These are phyloP conservation scores for Neopelma chrysocephalum DNA, from an alignment of 2,797 vertebrate species.

Conservation along the genomic window DNA sequence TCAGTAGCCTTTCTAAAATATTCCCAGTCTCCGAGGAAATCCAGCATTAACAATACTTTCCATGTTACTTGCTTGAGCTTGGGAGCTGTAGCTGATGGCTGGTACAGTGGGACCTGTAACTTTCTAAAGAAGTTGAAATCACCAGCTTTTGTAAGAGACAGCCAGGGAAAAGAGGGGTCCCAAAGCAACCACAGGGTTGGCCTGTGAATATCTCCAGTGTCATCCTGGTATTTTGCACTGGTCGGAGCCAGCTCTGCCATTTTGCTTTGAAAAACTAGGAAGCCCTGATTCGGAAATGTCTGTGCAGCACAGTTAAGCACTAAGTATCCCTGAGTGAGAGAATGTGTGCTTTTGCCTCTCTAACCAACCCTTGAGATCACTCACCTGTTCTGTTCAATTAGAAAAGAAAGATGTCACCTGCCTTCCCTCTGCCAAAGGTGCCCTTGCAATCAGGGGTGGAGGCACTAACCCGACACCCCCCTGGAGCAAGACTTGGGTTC, in stretches of 20 bases:
- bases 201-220: background rate
- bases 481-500: background rate
- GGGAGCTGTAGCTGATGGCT: background rate
- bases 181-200: background rate
- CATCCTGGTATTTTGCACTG: background rate
- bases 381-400: slow-evolving; percentile 71
- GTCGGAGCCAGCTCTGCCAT: background rate
- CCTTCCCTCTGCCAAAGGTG: slow-evolving; percentile 40
- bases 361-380: slow-evolving; percentile 52
- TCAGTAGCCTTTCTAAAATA: background rate
- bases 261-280: background rate
- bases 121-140: background rate
- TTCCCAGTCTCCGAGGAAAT: background rate
- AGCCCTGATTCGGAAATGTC: background rate
- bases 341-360: slow-evolving; percentile 49
- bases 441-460: slow-evolving; percentile 26
- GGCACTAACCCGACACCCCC: background rate
- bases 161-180: background rate
- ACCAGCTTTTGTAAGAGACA: background rate
- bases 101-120: background rate
- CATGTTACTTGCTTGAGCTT: background rate
- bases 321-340: background rate
- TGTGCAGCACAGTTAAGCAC: background rate
- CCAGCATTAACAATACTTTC: background rate
- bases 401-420: slow-evolving; percentile 60